Percentiles rank a stretch among this genome's conserved stretches.
phyloP scores from a whole-genome alignment of 2,113 vertebrate genomes.

The Macrotus californicus region DNA sequence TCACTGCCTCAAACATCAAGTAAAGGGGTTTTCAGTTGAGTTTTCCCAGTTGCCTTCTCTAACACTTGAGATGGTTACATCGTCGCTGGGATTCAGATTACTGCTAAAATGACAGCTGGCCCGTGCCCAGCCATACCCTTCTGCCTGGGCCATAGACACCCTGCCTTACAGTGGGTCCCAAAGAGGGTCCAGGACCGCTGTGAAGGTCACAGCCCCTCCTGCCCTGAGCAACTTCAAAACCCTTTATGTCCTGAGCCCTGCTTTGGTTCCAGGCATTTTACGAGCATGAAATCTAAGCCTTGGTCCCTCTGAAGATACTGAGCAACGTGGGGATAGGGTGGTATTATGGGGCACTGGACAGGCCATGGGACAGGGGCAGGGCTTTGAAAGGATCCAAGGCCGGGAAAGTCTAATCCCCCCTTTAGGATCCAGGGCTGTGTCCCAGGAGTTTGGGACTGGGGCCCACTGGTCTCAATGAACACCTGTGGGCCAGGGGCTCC shows the following conservation, averaged over 20 bases:
- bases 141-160: neutral
- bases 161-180: neutral
- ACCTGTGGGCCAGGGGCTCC: accelerated
- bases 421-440: neutral
- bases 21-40: accelerated
- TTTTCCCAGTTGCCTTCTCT: neutral
- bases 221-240: neutral
- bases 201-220: neutral
- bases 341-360: neutral
- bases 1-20: neutral
- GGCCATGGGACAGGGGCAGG: accelerated
- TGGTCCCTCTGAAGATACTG: neutral
- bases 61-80: neutral
- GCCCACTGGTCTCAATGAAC: neutral
- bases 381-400: neutral
- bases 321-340: neutral
- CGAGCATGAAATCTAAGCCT: conserved; percentile 14
- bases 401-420: neutral
- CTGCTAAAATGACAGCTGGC: neutral
- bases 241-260: neutral
- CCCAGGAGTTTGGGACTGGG: neutral
- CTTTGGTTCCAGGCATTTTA: conserved; percentile 15
- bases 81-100: neutral
- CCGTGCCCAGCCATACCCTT: neutral
- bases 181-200: neutral